Base-by-base conservation (phyloP, 1,140 invertebrate species). In the Branchinecta lynchi region DNA sequence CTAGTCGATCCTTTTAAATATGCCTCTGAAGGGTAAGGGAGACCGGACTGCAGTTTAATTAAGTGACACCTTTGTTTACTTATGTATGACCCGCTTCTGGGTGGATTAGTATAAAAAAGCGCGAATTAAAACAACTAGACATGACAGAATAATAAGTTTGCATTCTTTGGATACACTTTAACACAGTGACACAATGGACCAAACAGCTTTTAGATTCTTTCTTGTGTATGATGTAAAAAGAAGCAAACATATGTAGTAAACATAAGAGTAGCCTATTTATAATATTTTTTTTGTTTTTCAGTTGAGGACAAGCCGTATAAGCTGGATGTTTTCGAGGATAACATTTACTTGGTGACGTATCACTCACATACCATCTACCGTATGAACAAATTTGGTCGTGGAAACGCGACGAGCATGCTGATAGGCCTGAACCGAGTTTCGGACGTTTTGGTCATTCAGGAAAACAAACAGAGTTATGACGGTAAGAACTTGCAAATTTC, bases 251-350 rank as follows among this genome's bases (percentile, higher is more conserved):
- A 32, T 32, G 32, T 32, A 32, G 32, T 32, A 5, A 5, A 60
- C 1, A 15, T 60, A 60, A 12, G n/a, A 20, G 6, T 20, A 20
- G 51, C n/a, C n/a, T 60, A 15, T 17, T 66, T 68, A 46, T 69
- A 20, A 9, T 69, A n/a, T 44, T 68, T 68, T 12, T 21, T 69
- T 60, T 70, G 43, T 68, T 70, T 73, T 74, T 20, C 74, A 77
- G 77, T 72, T 44, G 75, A 77, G 15, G 79, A 81, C 65, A 78
- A 79, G 75, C 88, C 88, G 0, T 85, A 82, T 74, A 86, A 85
- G 75, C 76, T 90, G 3, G 87, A 89, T 72, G 81, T 90, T 0
- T 90, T 90, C 77, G 87, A 89, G 78, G 85, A 89, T 74, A 79
- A 78, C 68, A 71, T 89, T 3, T 90, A 85, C 74, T 79, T 89